These are phyloP conservation scores for Drosophila peninsularis DNA, from an alignment of 2,888 invertebrate genomes.

Conservation along the genomic window DNA sequence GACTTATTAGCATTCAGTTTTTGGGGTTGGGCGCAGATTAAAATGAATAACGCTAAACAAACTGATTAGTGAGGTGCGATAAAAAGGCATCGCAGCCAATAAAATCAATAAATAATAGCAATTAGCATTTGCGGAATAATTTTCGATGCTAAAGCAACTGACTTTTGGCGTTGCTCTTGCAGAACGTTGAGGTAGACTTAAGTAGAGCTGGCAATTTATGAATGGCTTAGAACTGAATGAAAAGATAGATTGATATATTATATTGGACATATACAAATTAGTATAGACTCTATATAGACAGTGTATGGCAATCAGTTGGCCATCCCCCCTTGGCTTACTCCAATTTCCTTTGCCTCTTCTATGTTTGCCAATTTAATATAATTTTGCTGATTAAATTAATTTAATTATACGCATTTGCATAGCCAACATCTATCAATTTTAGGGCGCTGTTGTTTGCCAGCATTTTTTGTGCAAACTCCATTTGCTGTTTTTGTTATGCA, in stretches of 20 bases:
- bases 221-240: conserved; percentile 20
- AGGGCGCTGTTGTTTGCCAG: conserved; percentile 3
- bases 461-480: conserved; percentile 11
- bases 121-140: conserved; percentile 28
- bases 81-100: conserved; percentile 35
- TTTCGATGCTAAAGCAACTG: conserved; percentile 5
- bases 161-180: not conserved
- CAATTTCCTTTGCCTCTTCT: not conserved
- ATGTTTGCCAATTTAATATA: not conserved
- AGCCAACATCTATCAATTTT: conserved; percentile 4
- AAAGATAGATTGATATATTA: not conserved
- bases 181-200: conserved; percentile 3
- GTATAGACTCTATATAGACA: not conserved
- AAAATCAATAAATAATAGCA: conserved; percentile 31
- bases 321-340: not conserved
- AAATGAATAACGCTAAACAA: conserved; percentile 43
- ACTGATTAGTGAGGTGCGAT: conserved; percentile 31
- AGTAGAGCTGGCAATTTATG: conserved; percentile 23
- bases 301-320: not conserved
- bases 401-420: conserved; percentile 22
- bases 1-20: conserved; percentile 37
- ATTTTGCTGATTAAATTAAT: conserved; percentile 2
- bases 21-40: conserved; percentile 37
- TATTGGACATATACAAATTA: not conserved
- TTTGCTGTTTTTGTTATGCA: conserved; percentile 17